These are phyloP conservation scores for Lasioglossum villosulum DNA, from an alignment of 2,888 invertebrate species.

Conservation along the genomic window DNA sequence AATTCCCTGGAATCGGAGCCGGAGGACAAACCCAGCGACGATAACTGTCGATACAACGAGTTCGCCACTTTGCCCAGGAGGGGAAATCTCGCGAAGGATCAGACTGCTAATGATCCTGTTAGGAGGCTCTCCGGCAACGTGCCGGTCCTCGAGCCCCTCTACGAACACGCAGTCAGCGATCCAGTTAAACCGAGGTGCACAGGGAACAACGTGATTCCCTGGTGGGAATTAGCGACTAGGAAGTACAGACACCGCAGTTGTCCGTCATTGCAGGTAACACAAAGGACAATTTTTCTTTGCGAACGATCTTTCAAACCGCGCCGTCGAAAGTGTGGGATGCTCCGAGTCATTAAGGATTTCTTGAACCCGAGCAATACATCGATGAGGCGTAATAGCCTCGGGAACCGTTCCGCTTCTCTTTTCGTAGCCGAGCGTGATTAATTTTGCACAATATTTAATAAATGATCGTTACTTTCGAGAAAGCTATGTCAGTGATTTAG, in stretches of 20 bases:
- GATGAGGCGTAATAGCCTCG: background rate
- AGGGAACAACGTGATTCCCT: conserved; percentile 86
- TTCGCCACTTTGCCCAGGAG: conserved; percentile 80
- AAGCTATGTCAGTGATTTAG: background rate
- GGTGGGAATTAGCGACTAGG: conserved; percentile 95
- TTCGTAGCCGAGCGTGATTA: background rate
- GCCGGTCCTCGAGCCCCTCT: conserved; percentile 82
- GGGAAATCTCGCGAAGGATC: conserved; percentile 73
- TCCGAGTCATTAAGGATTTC: background rate
- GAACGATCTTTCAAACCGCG: background rate
- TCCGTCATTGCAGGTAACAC: conserved; percentile 89
- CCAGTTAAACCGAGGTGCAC: conserved; percentile 78
- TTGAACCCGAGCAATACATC: background rate
- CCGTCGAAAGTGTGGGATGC: background rate
- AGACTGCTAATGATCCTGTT: conserved; percentile 68
- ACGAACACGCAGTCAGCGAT: conserved; percentile 84
- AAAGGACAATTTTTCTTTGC: conserved; percentile 19
- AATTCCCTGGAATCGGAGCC: conserved; percentile 75
- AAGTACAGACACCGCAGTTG: conserved; percentile 93
- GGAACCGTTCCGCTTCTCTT: background rate
- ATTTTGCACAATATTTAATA: background rate
- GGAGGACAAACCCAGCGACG: conserved; percentile 38
- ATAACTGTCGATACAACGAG: conserved; percentile 43
- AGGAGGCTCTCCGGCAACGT: conserved; percentile 79
- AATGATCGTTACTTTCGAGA: background rate